Conservation (phyloP, 2,888 invertebrate species). For the Colostygia pectinataria region DNA sequence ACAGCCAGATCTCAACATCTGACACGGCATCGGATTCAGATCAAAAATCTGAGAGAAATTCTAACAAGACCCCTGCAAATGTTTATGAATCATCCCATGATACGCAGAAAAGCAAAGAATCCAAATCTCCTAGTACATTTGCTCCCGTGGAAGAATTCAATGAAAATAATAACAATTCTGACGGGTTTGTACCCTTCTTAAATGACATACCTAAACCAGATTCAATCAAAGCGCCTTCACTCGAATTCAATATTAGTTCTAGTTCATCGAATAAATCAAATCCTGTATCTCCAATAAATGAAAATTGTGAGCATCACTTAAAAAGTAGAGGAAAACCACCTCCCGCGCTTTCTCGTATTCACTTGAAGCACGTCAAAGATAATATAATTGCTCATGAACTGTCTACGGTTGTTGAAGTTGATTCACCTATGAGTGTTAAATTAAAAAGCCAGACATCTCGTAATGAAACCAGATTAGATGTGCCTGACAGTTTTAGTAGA, state of each 20-base stretch:
- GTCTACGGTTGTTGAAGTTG: constrained; percentile 87
- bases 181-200: constrained; percentile 54
- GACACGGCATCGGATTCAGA: constrained; percentile 65
- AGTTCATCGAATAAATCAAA: constrained; percentile 28
- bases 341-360: constrained; percentile 66
- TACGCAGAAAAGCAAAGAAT: constrained; percentile 29
- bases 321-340: constrained; percentile 64
- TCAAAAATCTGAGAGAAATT: constrained; percentile 50
- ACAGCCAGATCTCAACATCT: constrained; percentile 66
- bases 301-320: constrained; percentile 29
- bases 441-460: constrained; percentile 57
- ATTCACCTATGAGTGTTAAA: constrained; percentile 84
- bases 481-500: constrained; percentile 36
- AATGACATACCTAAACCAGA: constrained; percentile 63
- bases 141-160: constrained; percentile 24
- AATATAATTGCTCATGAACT: constrained; percentile 82
- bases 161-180: constrained; percentile 30
- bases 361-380: constrained; percentile 62
- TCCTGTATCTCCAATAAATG: constrained; percentile 30
- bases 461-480: constrained; percentile 42
- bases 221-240: constrained; percentile 36
- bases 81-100: constrained; percentile 24
- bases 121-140: constrained; percentile 32
- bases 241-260: constrained; percentile 23
- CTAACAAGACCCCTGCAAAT: constrained; percentile 26